Base-by-base conservation (phyloP, 2,113 vertebrate genomes). In the Aldabrachelys gigantea region DNA sequence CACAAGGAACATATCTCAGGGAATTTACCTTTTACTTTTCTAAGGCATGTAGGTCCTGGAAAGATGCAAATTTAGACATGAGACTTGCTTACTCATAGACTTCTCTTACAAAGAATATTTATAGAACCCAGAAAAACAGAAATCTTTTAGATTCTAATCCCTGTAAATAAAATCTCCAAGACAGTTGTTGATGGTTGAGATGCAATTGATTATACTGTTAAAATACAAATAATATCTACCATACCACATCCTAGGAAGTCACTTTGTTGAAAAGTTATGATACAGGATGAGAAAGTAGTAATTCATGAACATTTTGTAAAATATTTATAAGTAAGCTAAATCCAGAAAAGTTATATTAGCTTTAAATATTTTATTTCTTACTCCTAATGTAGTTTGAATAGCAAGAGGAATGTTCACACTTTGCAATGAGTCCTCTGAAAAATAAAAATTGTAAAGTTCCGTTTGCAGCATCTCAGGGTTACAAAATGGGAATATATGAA, bases 341-440 rank as follows among this genome's bases (percentile, higher is more conserved):
- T 13, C 49, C 25, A 8, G 80, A 62, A 89, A 92, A 87, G 90
- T 52, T 38, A n/a, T 38, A 8, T 92, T 95, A 86, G 53, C 6
- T 10, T 5, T 88, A 80, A 92, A 85, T 80, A 95, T 47, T 50
- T 59, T 75, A 91, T 79, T 91, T 79, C 72, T 90, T 94, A 89
- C 19, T 94, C 2, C 38, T 85, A 89, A 65, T 4, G 22, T 38
- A 81, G n/a, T 27, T 82, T n/a, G 79, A 91, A 57, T 8, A 88
- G 53, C 3, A 84, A 72, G 72, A 89, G n/a, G 49, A 47, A 65
- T 69, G 5, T 82, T 92, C 0, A 0, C 87, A 84, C 95, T 98
- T 95, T 97, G 72, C 93, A 91, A 95, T 6, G 7, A 89, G 80
- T 27, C 83, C 82, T 47, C 86, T 96, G 81, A 88, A 95, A 97